Percentiles rank a stretch among this genome's conserved stretches.
Evolutionary conservation across 2,888 invertebrate species (phyloP).

Genomic region (Lepidocyrtoides sp.): DNA sequence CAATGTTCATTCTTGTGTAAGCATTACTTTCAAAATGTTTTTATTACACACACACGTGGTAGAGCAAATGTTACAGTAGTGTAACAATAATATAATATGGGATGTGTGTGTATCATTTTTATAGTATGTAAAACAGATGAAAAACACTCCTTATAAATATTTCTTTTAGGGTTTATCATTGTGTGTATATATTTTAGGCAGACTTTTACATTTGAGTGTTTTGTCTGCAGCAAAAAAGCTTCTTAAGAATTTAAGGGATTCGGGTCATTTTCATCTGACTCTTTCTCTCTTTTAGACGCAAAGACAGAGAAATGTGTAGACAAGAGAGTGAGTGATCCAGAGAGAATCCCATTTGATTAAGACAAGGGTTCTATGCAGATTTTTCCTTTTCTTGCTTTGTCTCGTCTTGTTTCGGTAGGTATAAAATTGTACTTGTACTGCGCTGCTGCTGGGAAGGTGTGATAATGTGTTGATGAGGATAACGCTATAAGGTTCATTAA

Average conservation of each 20-base stretch:
- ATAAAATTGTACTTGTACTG: neutral
- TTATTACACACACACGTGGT: constrained; percentile 20
- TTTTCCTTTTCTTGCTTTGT: neutral
- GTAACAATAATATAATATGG: neutral
- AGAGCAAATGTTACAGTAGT: neutral
- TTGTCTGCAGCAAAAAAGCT: neutral
- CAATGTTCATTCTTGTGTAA: neutral
- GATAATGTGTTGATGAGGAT: constrained; percentile 8
- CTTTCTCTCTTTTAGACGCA: neutral
- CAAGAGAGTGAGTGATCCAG: constrained; percentile 49
- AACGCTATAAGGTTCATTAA: constrained; percentile 2
- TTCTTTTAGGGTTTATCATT: neutral
- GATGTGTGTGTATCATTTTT: neutral
- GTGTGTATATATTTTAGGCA: neutral
- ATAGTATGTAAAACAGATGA: no score
- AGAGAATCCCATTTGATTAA: constrained; percentile 59
- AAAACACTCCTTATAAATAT: neutral
- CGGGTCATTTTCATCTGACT: constrained; percentile 53
- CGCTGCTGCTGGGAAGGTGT: neutral
- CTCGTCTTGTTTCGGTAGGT: no score
- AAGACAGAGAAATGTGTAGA: neutral
- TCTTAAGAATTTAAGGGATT: neutral
- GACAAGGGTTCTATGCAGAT: constrained; percentile 7
- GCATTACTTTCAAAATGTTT: neutral
- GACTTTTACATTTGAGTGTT: neutral